These are phyloP conservation scores for Halcyon badia DNA, from an alignment of 2,797 vertebrate species.

Conservation along the genomic window DNA sequence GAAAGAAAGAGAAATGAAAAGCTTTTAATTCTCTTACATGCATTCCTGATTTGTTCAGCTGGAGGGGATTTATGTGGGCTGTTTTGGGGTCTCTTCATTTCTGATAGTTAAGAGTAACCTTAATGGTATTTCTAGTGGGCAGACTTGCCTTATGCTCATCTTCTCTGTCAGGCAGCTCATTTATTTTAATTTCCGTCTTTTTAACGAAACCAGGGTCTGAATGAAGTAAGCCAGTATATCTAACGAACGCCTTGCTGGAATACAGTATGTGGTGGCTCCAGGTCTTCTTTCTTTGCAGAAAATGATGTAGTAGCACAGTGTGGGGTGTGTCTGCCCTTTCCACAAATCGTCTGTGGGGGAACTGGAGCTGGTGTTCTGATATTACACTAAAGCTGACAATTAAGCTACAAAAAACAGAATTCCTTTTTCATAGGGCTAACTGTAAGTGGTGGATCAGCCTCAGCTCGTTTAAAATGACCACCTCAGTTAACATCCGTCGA, in stretches of 20 bases:
- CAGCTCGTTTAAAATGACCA: neutral
- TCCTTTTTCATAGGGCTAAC: neutral
- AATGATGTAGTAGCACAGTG: neutral
- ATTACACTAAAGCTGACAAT: neutral
- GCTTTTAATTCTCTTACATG: conserved; percentile 19
- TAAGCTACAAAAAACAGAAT: neutral
- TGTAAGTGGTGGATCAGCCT: neutral
- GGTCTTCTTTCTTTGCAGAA: neutral
- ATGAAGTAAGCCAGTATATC: neutral
- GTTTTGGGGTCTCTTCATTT: conserved; percentile 17
- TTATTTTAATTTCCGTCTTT: conserved; percentile 51
- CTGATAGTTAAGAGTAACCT: conserved; percentile 44
- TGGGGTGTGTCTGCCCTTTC: neutral
- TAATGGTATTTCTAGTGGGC: conserved; percentile 13
- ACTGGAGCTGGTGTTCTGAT: neutral
- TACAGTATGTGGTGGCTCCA: neutral
- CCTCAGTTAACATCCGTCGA: neutral
- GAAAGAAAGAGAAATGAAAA: conserved; percentile 29
- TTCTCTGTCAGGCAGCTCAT: conserved; percentile 40
- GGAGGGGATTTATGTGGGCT: neutral
- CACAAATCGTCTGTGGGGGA: neutral
- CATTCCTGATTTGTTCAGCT: conserved; percentile 32
- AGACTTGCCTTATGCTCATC: neutral
- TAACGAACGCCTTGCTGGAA: neutral
- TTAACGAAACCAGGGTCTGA: conserved; percentile 11